Percentiles rank a stretch among this genome's conserved stretches.
These are phyloP conservation scores for Meteorus sp. DNA, from an alignment of 1,140 invertebrate genomes.

Conservation along the genomic window DNA sequence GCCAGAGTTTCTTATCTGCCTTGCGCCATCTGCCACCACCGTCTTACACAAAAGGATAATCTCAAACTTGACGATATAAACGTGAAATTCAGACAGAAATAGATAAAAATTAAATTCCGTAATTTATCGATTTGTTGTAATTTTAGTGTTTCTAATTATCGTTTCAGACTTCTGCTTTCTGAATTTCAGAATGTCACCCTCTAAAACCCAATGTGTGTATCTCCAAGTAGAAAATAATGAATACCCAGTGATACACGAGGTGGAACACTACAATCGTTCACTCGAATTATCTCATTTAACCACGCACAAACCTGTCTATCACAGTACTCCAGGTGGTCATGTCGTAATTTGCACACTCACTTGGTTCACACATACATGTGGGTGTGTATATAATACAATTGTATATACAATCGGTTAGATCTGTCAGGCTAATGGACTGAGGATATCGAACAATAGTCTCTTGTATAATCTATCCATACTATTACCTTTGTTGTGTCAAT, in stretches of 20 bases:
- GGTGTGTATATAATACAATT: not conserved
- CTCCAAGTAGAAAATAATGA: not conserved
- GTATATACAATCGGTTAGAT: conserved; percentile 30
- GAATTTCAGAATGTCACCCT: too few relatives aligned
- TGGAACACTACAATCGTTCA: conserved; percentile 34
- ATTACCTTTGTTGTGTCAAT: conserved; percentile 22
- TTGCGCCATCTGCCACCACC: too few relatives aligned
- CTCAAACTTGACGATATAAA: too few relatives aligned
- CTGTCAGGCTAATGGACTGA: conserved; percentile 39
- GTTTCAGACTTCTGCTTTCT: too few relatives aligned
- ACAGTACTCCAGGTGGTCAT: conserved; percentile 30
- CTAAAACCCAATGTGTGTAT: too few relatives aligned
- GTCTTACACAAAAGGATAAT: conserved; percentile 13
- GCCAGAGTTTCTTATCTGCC: not conserved
- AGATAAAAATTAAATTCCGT: too few relatives aligned
- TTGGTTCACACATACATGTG: conserved; percentile 5
- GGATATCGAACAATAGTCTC: conserved; percentile 30
- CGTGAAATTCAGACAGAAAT: too few relatives aligned
- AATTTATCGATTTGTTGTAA: too few relatives aligned
- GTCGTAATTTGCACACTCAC: conserved; percentile 35
- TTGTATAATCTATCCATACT: conserved; percentile 21
- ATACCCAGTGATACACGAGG: not conserved
- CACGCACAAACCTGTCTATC: conserved; percentile 33
- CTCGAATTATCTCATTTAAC: conserved; percentile 32
- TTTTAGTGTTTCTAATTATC: too few relatives aligned